Evolutionary conservation across 2,888 invertebrate species (phyloP).

Genomic region (Acholoe squamosa): DNA sequence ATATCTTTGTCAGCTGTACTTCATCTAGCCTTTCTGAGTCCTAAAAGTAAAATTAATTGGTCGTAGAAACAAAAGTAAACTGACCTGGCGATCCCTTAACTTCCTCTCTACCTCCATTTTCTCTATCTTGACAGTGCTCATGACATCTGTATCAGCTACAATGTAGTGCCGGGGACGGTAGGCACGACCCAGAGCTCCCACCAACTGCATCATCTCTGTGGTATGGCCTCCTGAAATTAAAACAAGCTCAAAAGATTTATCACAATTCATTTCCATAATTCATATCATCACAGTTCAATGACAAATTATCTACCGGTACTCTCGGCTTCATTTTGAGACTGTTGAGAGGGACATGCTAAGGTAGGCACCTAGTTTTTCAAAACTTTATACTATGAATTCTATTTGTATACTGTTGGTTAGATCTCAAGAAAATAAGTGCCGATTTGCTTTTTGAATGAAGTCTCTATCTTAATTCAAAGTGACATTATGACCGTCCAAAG

Average conservation of each 20-base stretch:
- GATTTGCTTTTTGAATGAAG: no score
- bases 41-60: no score
- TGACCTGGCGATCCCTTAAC: not conserved
- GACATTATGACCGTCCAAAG: no score
- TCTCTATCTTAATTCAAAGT: no score
- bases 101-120: not conserved
- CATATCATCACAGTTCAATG: not conserved
- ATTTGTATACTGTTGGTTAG: no score
- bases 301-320: not conserved
- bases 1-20: no score
- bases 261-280: not conserved
- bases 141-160: constrained; percentile 90
- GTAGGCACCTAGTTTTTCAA: no score
- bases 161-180: constrained; percentile 91
- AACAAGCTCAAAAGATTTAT: not conserved
- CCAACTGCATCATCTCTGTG: constrained; percentile 93
- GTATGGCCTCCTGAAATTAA: constrained; percentile 92
- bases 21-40: no score
- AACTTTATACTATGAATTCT: no score
- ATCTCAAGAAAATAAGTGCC: no score
- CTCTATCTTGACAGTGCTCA: constrained; percentile 88
- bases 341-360: not conserved
- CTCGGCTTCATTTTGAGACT: not conserved
- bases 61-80: no score
- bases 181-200: constrained; percentile 86